A percentile compares a stretch with the other conserved stretches of the same genome.
These are phyloP conservation scores for Nerophis lumbriciformis DNA, from an alignment of 2,113 vertebrate species.

Conservation along the genomic window DNA sequence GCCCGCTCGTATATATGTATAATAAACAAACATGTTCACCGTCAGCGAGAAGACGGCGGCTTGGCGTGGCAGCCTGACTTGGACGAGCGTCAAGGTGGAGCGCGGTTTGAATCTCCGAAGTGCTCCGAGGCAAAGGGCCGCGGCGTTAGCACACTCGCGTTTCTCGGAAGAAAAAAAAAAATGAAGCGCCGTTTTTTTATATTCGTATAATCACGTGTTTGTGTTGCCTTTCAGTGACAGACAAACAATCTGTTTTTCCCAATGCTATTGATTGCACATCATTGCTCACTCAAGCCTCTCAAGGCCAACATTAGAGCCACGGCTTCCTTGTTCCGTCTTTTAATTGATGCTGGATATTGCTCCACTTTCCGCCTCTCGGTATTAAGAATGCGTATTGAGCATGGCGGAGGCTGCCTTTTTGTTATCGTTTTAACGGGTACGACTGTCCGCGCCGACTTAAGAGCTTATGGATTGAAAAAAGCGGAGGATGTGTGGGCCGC, in stretches of 20 bases:
- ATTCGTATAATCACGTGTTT: conserved; percentile 34
- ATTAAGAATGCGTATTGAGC: conserved; percentile 58
- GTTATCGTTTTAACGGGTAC: conserved; percentile 51
- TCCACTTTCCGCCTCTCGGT: conserved; percentile 57
- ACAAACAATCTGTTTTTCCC: conserved; percentile 24
- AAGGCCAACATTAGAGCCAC: conserved; percentile 59
- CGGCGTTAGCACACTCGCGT: neutral
- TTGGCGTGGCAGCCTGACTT: conserved; percentile 27
- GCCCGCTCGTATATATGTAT: no score
- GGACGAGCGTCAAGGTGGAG: conserved; percentile 25
- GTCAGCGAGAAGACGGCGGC: conserved; percentile 25
- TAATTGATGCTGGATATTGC: conserved; percentile 65
- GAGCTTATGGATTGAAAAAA: conserved; percentile 67
- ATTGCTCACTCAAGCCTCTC: conserved; percentile 54
- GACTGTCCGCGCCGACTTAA: conserved; percentile 53
- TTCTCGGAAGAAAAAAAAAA: conserved; percentile 5
- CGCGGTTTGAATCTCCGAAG: conserved; percentile 12
- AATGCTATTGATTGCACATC: conserved; percentile 51
- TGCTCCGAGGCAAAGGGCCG: conserved; percentile 36
- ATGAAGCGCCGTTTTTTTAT: conserved; percentile 32
- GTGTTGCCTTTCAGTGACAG: neutral
- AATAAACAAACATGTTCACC: conserved; percentile 38
- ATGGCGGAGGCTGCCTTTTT: conserved; percentile 42
- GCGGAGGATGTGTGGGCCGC: conserved; percentile 42
- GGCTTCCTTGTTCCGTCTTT: conserved; percentile 60